Percentiles rank a stretch among this genome's conserved stretches.
These are phyloP conservation scores for Drosophila kohkoa DNA, from an alignment of 1,140 invertebrate genomes.

Conservation along the genomic window DNA sequence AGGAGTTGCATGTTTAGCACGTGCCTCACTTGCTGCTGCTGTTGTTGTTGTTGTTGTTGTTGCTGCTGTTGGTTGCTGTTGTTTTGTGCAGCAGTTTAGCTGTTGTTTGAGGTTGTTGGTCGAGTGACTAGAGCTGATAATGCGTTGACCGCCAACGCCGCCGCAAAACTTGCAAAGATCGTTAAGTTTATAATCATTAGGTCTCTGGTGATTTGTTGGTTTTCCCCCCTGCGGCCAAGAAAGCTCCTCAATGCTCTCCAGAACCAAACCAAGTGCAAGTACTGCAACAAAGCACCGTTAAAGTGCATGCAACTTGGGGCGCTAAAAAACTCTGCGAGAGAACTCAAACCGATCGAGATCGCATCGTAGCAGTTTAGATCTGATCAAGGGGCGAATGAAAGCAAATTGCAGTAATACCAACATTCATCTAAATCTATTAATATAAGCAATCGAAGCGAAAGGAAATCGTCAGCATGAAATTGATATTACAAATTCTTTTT, in stretches of 20 bases:
- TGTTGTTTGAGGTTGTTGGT: slow-evolving; percentile 14
- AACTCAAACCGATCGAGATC: slow-evolving; percentile 14
- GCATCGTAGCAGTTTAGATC: slow-evolving; percentile 4
- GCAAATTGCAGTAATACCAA: slow-evolving; percentile 5
- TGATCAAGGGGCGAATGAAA: slow-evolving; percentile 5
- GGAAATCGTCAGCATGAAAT: slow-evolving; percentile 3
- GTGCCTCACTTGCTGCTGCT: slow-evolving; percentile 64
- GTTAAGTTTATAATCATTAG: slow-evolving; percentile 81
- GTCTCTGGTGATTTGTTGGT: slow-evolving; percentile 29
- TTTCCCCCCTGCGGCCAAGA: slow-evolving; percentile 65
- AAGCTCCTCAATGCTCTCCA: slow-evolving; percentile 38
- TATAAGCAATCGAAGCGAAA: slow-evolving; percentile 1
- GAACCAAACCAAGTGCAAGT: slow-evolving; percentile 2
- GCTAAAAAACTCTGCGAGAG: slow-evolving; percentile 2
- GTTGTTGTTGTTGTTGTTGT: slow-evolving; percentile 25
- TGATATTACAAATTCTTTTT: neutral
- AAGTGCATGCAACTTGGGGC: slow-evolving; percentile 44
- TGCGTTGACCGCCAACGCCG: slow-evolving; percentile 81
- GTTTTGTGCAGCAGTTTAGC: slow-evolving; percentile 62
- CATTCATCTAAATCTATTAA: slow-evolving; percentile 18
- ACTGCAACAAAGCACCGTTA: slow-evolving; percentile 62
- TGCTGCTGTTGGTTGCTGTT: slow-evolving; percentile 26
- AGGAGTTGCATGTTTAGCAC: slow-evolving; percentile 83
- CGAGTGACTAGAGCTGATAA: slow-evolving; percentile 60
- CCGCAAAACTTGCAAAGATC: slow-evolving; percentile 64